Base-by-base conservation (phyloP, 2,113 vertebrate species). In the Abramis brama region DNA sequence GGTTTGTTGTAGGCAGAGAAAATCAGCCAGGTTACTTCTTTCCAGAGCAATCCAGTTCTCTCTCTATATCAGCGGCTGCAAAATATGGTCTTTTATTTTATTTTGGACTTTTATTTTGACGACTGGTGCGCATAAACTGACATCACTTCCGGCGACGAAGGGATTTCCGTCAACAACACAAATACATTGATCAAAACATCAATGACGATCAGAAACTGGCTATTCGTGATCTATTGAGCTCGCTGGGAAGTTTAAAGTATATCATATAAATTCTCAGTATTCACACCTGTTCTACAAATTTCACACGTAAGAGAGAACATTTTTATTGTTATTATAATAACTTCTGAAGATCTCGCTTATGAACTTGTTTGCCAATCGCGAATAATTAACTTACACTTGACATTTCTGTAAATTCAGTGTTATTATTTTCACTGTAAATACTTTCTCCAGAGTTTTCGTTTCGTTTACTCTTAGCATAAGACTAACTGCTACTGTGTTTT, bases 101-200 rank as follows among this genome's bases (percentile, higher is more conserved):
- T 73, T 39, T n/a, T 21, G 30, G 50, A 79, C 55, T 39, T 59
- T 79, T 79, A 79, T 79, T 60, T 57, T 79, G 30, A 39, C 50
- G 55, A 10, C 30, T 39, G 21, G 19, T 2, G 5, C 19, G 21
- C 47, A 15, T 27, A 8, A 12, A 2, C 6, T n/a, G 30, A 59
- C 19, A 23, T n/a, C 77, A 1, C 12, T 79, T 62, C 77, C 77
- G 30, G 57, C 39, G 55, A 10, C 17, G 6, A 60, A n/a, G 23
- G 33, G 21, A 60, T 36, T 79, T 79, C 77, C 77, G 77, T 60
- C 77, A 79, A 62, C 57, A 76, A 79, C 77, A 62, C 77, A 78
- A 19, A n/a, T 47, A 23, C 21, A 47, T 45, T 45, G 21, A 45
- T 75, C 43, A 45, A 47, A 79, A 25, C 52, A 59, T n/a, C 55